These are phyloP conservation scores for Agelaius phoeniceus DNA, from an alignment of 2,113 vertebrate genomes.

Conservation along the genomic window DNA sequence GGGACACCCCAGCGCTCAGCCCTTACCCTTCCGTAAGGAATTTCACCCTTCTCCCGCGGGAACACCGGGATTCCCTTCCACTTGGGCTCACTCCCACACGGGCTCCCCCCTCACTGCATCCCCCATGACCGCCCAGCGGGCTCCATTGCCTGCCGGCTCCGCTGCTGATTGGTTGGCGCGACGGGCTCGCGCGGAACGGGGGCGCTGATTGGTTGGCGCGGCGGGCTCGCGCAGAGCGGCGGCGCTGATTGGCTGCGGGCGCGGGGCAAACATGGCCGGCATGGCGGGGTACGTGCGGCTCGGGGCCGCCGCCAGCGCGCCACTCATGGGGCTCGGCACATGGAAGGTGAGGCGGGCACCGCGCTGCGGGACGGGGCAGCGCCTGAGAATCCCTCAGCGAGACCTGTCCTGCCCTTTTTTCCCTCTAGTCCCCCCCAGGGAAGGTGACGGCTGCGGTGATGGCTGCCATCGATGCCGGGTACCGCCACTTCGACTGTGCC, in stretches of 20 bases:
- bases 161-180: not conserved
- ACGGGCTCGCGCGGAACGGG: rapidly evolving
- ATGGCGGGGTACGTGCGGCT: slow-evolving; percentile 75
- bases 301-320: slow-evolving; percentile 68
- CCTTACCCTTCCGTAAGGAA: not conserved
- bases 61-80: rapidly evolving
- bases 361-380: not conserved
- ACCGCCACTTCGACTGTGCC: slow-evolving; percentile 85
- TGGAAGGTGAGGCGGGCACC: slow-evolving; percentile 80
- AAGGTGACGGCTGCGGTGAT: slow-evolving; percentile 75
- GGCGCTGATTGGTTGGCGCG: not conserved
- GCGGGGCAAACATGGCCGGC: rapidly evolving
- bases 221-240: too few relatives aligned
- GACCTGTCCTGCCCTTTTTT: rapidly evolving
- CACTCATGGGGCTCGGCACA: slow-evolving; percentile 84
- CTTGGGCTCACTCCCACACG: rapidly evolving
- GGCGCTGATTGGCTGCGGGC: not conserved
- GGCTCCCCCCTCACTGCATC: rapidly evolving
- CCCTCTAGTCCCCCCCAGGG: slow-evolving; percentile 73
- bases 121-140: rapidly evolving
- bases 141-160: rapidly evolving
- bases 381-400: rapidly evolving
- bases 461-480: slow-evolving; percentile 79
- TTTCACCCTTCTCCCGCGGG: rapidly evolving
- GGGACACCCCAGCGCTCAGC: rapidly evolving